Evolutionary conservation across 2,113 vertebrate genomes (phyloP).

Genomic region (Numenius arquata): DNA sequence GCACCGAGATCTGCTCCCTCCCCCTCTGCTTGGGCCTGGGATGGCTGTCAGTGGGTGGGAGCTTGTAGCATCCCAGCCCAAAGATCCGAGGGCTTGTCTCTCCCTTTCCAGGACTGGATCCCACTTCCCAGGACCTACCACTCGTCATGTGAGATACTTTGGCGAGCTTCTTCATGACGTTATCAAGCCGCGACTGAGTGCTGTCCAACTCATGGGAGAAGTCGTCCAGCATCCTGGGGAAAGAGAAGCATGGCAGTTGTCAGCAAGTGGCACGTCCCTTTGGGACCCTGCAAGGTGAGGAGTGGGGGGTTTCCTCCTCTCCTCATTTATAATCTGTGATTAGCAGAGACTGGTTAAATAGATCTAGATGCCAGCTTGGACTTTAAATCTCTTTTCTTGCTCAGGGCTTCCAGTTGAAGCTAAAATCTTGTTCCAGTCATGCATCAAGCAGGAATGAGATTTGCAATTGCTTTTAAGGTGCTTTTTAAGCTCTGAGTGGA

Average conservation of each 20-base stretch:
- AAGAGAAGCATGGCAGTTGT: not conserved
- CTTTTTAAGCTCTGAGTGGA: not conserved
- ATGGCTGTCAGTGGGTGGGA: not conserved
- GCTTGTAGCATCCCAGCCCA: accelerated
- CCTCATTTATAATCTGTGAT: not conserved
- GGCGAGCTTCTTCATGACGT: conserved; percentile 97
- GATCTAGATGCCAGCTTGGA: not conserved
- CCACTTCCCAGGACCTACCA: conserved; percentile 76
- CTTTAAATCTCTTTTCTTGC: not conserved
- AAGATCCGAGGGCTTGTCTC: not conserved
- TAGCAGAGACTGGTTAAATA: not conserved
- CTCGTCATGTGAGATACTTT: conserved; percentile 99
- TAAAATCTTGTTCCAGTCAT: not conserved
- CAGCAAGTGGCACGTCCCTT: not conserved
- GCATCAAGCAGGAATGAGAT: not conserved
- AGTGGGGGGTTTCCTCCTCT: not conserved
- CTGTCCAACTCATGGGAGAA: conserved; percentile 93
- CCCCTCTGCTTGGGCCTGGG: not conserved
- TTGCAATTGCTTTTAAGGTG: not conserved
- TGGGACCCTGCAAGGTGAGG: not conserved
- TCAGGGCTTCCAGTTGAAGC: not conserved
- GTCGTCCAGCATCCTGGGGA: conserved; percentile 92
- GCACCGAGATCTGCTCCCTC: not conserved
- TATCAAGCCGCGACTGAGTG: conserved; percentile 93
- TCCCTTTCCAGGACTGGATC: not conserved